Evolutionary conservation across 2,888 invertebrate genomes (phyloP).

Genomic region (Agrochola litura): DNA sequence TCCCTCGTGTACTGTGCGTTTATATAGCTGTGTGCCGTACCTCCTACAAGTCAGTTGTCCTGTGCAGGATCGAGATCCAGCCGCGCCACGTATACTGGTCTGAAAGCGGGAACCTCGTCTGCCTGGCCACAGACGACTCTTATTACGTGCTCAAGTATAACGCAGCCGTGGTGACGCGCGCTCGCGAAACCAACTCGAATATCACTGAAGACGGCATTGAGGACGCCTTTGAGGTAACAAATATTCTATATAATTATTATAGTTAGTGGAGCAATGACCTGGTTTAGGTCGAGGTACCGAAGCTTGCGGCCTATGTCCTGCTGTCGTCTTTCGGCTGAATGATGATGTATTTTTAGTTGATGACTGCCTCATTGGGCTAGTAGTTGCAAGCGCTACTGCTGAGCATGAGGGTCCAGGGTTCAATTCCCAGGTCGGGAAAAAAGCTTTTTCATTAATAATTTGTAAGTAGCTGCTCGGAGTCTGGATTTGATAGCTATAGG

Average conservation of each 20-base stretch:
- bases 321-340: neutral
- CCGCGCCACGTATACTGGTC: conserved; percentile 98
- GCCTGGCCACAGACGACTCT: conserved; percentile 98
- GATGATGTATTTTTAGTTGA: neutral
- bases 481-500: neutral
- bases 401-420: neutral
- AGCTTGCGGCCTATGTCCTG: neutral
- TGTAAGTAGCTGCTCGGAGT: neutral
- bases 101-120: conserved; percentile 97
- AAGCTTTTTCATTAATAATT: neutral
- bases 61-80: conserved; percentile 97
- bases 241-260: neutral
- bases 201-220: conserved; percentile 98
- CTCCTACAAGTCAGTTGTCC: conserved; percentile 18
- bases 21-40: neutral
- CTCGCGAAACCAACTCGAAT: conserved; percentile 94
- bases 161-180: conserved; percentile 94
- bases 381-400: too few relatives aligned
- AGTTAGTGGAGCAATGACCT: neutral
- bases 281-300: neutral
- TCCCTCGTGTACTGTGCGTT: conserved; percentile 9
- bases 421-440: neutral
- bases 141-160: conserved; percentile 98
- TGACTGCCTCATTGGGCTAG: too few relatives aligned
- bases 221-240: conserved; percentile 97